Evolutionary conservation across 2,113 vertebrate species (phyloP).

Genomic region (Pedionomus torquatus): DNA sequence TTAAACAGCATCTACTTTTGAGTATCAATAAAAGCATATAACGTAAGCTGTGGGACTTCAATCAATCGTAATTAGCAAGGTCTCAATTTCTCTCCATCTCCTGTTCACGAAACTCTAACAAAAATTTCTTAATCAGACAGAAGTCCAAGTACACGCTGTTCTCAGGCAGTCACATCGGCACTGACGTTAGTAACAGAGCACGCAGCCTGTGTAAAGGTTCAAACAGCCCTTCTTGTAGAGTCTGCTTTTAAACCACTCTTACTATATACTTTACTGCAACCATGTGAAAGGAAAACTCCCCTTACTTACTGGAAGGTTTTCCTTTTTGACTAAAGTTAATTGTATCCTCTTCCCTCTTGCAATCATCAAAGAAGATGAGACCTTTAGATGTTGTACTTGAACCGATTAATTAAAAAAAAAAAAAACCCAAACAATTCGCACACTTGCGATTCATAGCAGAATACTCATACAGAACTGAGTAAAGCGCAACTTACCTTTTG

Average conservation of each 20-base stretch:
- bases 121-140: neutral
- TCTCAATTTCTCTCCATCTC: neutral
- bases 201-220: neutral
- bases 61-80: neutral
- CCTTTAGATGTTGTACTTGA: neutral
- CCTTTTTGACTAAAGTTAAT: neutral
- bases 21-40: slow-evolving; percentile 16
- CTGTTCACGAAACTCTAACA: neutral
- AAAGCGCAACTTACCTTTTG: slow-evolving; percentile 25
- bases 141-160: neutral
- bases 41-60: slow-evolving; percentile 7
- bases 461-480: neutral
- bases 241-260: neutral
- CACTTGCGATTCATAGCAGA: neutral
- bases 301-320: slow-evolving; percentile 3
- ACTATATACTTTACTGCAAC: neutral
- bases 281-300: neutral
- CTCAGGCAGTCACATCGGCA: neutral
- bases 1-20: slow-evolving; percentile 57
- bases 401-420: neutral
- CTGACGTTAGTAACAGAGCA: neutral
- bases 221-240: neutral
- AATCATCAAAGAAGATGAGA: neutral
- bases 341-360: neutral
- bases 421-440: neutral